Evolutionary conservation across 1,140 invertebrate species (phyloP).

Genomic region (Drosophila kikkawai): DNA sequence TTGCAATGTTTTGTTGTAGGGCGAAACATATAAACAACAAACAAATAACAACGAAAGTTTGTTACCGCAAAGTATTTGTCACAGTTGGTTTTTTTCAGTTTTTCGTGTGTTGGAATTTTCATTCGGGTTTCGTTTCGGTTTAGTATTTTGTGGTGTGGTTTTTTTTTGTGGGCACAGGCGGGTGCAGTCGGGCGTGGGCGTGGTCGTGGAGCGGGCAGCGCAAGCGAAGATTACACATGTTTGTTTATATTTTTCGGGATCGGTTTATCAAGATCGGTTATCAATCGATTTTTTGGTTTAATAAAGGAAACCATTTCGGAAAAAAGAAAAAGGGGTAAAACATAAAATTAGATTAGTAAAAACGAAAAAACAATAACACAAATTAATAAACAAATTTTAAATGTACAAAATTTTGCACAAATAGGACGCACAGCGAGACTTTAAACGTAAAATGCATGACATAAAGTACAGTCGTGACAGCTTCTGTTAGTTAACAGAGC

Average conservation of each 20-base stretch:
- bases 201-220: conserved; percentile 73
- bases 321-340: conserved; percentile 77
- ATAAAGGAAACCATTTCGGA: conserved; percentile 52
- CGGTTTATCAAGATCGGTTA: conserved; percentile 56
- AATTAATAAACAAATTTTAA: conserved; percentile 56
- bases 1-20: conserved; percentile 58
- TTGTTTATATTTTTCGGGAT: conserved; percentile 61
- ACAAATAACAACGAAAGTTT: conserved; percentile 79
- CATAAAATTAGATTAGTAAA: conserved; percentile 80
- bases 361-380: conserved; percentile 69
- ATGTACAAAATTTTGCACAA: conserved; percentile 12
- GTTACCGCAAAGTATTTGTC: conserved; percentile 71
- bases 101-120: conserved; percentile 27
- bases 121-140: conserved; percentile 31
- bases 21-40: conserved; percentile 77
- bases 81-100: conserved; percentile 45
- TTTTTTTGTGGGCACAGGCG: conserved; percentile 62
- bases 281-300: conserved; percentile 42
- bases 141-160: conserved; percentile 32
- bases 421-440: conserved; percentile 41
- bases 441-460: conserved; percentile 44
- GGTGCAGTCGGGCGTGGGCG: conserved; percentile 76
- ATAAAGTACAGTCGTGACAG: conserved; percentile 25
- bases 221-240: conserved; percentile 61
- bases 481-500: conserved; percentile 35